Evolutionary conservation across 2,113 vertebrate species (phyloP).

Genomic region (Apteryx owenii): DNA sequence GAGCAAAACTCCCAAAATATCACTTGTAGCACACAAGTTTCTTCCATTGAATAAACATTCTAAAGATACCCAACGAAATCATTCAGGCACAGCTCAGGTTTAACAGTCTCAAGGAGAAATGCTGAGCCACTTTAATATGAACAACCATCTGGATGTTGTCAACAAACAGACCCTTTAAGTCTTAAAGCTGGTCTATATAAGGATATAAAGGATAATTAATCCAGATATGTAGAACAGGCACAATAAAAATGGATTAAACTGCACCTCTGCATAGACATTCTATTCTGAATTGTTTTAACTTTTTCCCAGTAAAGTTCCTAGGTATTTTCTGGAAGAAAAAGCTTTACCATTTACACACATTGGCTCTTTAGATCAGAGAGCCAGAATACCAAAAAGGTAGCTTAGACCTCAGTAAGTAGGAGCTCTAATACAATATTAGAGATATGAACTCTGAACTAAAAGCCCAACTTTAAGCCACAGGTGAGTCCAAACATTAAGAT

Average conservation of each 20-base stretch:
- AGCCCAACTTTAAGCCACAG: not conserved
- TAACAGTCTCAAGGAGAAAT: not conserved
- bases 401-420: not conserved
- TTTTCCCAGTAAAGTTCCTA: not conserved
- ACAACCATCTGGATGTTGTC: not conserved
- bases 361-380: no score
- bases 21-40: not conserved
- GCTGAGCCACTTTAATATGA: not conserved
- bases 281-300: not conserved
- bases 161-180: not conserved
- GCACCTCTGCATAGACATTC: not conserved
- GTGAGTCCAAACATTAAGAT: not conserved
- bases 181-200: not conserved
- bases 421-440: not conserved
- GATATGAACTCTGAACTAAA: rapidly evolving
- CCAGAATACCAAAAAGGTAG: no score
- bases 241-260: not conserved
- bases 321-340: no score
- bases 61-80: not conserved
- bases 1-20: not conserved
- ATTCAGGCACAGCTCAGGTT: not conserved
- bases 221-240: not conserved
- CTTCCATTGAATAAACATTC: rapidly evolving
- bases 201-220: not conserved
- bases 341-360: no score